A percentile compares a stretch with the other conserved stretches of the same genome.
These are phyloP conservation scores for Pitangus sulphuratus DNA, from an alignment of 2,797 vertebrate genomes.

Conservation along the genomic window DNA sequence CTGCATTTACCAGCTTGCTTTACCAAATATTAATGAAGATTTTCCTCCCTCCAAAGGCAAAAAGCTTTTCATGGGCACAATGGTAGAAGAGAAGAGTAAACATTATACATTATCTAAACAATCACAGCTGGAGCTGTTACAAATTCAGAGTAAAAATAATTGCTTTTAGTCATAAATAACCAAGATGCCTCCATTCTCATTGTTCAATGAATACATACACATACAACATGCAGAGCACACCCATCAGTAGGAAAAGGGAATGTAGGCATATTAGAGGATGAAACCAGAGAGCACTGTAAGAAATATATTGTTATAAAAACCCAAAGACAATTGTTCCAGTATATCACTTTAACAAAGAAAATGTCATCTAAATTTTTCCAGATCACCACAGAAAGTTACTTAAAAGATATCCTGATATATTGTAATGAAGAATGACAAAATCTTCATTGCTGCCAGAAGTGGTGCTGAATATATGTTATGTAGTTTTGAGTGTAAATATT, in stretches of 20 bases:
- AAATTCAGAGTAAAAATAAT: neutral
- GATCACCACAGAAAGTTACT: neutral
- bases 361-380: neutral
- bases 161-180: neutral
- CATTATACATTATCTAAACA: neutral
- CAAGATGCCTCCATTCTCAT: neutral
- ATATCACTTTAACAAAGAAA: neutral
- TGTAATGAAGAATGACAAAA: neutral
- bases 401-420: neutral
- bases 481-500: neutral
- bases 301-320: neutral
- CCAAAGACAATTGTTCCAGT: neutral
- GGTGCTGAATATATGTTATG: neutral
- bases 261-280: neutral
- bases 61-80: neutral
- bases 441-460: neutral
- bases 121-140: neutral
- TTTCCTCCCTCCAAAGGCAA: neutral
- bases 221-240: neutral
- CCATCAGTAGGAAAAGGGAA: neutral
- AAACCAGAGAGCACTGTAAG: slow-evolving; percentile 1
- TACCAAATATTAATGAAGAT: neutral
- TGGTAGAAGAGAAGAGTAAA: neutral
- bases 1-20: neutral
- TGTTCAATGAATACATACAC: accelerated